Conservation (phyloP, 2,888 invertebrate genomes). For the Fissipunctia ypsillon region DNA sequence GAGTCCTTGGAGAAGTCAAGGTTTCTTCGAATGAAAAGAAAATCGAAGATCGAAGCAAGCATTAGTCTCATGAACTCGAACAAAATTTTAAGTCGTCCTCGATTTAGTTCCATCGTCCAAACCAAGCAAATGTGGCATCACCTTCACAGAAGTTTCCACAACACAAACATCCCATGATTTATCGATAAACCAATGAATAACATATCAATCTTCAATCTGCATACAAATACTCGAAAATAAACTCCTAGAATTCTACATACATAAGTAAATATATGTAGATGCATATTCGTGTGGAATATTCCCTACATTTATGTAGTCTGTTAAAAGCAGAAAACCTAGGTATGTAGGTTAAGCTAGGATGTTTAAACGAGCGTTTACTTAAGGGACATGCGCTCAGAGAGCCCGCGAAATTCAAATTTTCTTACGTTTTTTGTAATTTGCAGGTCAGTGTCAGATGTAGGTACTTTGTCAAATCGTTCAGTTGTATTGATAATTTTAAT, state of each 20-base stretch:
- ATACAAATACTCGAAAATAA: slow-evolving; percentile 9
- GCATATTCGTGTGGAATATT: slow-evolving; percentile 23
- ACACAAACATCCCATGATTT: slow-evolving; percentile 18
- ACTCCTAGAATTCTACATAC: not conserved
- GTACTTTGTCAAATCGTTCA: too few species aligned
- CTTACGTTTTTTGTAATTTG: not conserved
- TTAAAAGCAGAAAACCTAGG: slow-evolving; percentile 13
- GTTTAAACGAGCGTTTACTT: slow-evolving; percentile 33
- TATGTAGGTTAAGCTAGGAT: slow-evolving; percentile 36
- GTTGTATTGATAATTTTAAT: not conserved
- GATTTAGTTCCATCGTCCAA: not conserved
- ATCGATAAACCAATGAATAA: slow-evolving; percentile 23
- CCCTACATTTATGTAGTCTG: not conserved
- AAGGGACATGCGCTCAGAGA: not conserved
- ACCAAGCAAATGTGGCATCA: not conserved
- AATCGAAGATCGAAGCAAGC: slow-evolving; percentile 33
- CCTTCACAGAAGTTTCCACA: not conserved
- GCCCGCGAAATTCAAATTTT: not conserved
- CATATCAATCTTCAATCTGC: slow-evolving; percentile 22
- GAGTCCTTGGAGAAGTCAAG: slow-evolving; percentile 53
- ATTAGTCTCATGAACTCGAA: not conserved
- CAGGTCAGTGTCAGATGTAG: not conserved
- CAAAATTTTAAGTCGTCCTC: not conserved
- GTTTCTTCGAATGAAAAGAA: slow-evolving; percentile 34
- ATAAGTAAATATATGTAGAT: not conserved